Evolutionary conservation across 2,797 vertebrate species (phyloP), one percentile per base, ranked within the genome.

Genomic region (Pristis pectinata): DNA sequence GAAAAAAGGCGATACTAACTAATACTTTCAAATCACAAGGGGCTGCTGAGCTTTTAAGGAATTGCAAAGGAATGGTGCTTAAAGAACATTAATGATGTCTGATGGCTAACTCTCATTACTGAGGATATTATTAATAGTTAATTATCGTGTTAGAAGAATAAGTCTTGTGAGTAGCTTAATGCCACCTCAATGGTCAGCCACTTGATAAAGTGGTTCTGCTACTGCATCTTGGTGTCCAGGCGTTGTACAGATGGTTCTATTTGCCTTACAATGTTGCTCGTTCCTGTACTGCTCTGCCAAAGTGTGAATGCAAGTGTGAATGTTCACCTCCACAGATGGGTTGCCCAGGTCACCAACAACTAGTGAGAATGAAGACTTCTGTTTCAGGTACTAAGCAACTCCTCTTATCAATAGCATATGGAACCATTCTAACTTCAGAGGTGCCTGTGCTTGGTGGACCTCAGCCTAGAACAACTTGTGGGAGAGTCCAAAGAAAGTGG

Each of bases 81-180:
- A 41, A 41, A 91, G 87, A 91, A 67, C 61, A 67, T 91, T 91
- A 91, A 91, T 67, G 87, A 24, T 67, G 9, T 41, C 87, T 91
- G 19, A 61, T 91, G 87, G 8, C 59, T 91, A 37, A 17, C 87
- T 67, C 19, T 67, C 87, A 64, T 41, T 5, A 10, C 61, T 24
- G 19, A 67, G 87, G 7, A 67, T 91, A 91, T 91, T 91, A 67
- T 67, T 64, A 67, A 67, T 41, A 91, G 59, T 91, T 91, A 91
- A 67, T 61, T 91, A 91, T 91, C 11, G n/a, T 87, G 83, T 85
- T 53, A 15, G 49, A 53, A 3, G 0, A 34, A 15, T 0, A 59
- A 89, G 15, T 64, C 59, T 24, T 64, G 61, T 91, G 59, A 41
- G 22, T 67, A 67, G n/a, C 37, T 3, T 67, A 41, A 19, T 41